Percentiles rank a stretch among this genome's conserved stretches.
Evolutionary conservation across 1,140 invertebrate species (phyloP).

Genomic region (Eupristina koningsbergeri): DNA sequence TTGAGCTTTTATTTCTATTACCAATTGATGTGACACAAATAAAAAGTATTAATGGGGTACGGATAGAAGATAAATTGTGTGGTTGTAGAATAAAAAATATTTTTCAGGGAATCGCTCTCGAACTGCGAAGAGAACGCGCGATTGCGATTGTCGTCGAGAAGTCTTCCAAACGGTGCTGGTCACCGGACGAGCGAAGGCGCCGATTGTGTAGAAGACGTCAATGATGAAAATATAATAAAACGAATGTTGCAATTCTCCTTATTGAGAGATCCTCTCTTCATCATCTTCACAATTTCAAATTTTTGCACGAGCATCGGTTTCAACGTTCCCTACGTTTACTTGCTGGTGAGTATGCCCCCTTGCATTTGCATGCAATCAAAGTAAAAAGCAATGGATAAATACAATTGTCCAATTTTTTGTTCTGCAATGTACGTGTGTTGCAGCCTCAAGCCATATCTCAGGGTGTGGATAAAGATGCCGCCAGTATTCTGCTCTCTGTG

Average conservation of each 20-base stretch:
- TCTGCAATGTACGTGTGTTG: not conserved
- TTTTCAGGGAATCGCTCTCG: conserved; percentile 53
- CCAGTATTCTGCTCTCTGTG: conserved; percentile 81
- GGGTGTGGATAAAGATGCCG: conserved; percentile 56
- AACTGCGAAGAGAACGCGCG: conserved; percentile 53
- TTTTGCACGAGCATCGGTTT: conserved; percentile 97
- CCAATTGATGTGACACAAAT: too few species aligned
- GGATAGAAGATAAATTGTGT: too few species aligned
- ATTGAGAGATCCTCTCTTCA: conserved; percentile 88
- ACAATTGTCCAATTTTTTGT: not conserved
- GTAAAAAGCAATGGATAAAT: not conserved
- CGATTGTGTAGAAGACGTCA: conserved; percentile 62
- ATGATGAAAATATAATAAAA: conserved; percentile 77
- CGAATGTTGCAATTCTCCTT: conserved; percentile 91
- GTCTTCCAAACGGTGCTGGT: conserved; percentile 55
- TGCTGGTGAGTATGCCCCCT: conserved; percentile 74
- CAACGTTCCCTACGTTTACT: conserved; percentile 93
- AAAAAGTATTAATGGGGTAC: too few species aligned
- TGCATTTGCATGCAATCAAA: not conserved
- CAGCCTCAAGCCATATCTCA: conserved; percentile 24
- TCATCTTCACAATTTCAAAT: conserved; percentile 93
- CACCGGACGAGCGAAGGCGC: conserved; percentile 72
- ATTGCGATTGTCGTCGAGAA: conserved; percentile 53
- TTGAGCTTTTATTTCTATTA: too few species aligned
- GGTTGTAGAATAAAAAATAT: too few species aligned